Percentiles rank a stretch among this genome's conserved stretches.
Conservation (phyloP, 2,113 vertebrate genomes). For the Erythrocercus mccallii region DNA sequence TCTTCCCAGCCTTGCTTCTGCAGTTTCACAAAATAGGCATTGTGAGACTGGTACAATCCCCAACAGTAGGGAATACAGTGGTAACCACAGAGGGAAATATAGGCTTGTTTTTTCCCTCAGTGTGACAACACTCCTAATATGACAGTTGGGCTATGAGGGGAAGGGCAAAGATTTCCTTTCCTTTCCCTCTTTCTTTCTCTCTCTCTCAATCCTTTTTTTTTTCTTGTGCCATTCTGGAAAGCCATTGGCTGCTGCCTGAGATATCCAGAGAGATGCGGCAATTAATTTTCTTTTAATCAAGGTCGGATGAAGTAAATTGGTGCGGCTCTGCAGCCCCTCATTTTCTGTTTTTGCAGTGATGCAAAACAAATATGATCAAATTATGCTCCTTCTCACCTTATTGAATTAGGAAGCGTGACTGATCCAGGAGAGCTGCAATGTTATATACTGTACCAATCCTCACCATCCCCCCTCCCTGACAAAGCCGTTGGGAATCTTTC, state of each 20-base stretch:
- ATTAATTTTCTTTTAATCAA: slow-evolving; percentile 99
- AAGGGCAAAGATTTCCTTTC: slow-evolving; percentile 6
- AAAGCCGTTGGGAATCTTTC: slow-evolving; percentile 43
- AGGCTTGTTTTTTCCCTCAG: background rate
- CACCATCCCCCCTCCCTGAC: slow-evolving; percentile 41
- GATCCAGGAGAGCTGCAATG: slow-evolving; percentile 91
- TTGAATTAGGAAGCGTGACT: slow-evolving; percentile 99
- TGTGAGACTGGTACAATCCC: background rate
- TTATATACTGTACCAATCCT: slow-evolving; percentile 72
- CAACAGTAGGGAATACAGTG: background rate
- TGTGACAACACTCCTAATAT: slow-evolving; percentile 19
- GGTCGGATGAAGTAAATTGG: slow-evolving; percentile 99
- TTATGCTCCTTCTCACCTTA: slow-evolving; percentile 99
- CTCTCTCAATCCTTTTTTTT: background rate
- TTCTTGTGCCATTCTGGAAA: slow-evolving; percentile 77
- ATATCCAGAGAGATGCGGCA: slow-evolving; percentile 99
- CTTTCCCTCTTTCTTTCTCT: too few species aligned
- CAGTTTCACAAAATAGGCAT: background rate
- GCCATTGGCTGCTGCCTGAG: slow-evolving; percentile 91
- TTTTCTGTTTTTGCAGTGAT: slow-evolving; percentile 99
- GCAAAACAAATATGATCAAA: slow-evolving; percentile 99
- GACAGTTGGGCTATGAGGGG: slow-evolving; percentile 36
- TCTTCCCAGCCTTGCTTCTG: background rate
- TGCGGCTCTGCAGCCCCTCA: slow-evolving; percentile 94
- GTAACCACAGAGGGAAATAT: background rate